Conservation (phyloP, 2,113 vertebrate genomes). For the Charadrius vociferus region DNA sequence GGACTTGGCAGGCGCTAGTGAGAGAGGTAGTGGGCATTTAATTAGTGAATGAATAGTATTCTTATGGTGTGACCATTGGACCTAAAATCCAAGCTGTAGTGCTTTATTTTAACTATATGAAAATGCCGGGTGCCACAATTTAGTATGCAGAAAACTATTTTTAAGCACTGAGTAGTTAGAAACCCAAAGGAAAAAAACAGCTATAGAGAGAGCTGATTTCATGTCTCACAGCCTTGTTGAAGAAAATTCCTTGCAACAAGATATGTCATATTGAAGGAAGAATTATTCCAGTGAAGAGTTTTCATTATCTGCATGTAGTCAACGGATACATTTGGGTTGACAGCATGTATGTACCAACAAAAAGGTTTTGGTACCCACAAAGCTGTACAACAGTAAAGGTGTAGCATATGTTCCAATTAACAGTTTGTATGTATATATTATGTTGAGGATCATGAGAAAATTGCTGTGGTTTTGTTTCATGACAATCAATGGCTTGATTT, state of each 20-base stretch:
- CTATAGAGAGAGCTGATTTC: background rate
- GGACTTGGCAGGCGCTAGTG: constrained; percentile 12
- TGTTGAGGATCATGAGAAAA: background rate
- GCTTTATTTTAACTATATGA: constrained; percentile 58
- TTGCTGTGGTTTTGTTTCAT: background rate
- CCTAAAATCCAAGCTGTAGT: constrained; percentile 36
- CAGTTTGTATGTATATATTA: background rate
- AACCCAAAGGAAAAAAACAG: background rate
- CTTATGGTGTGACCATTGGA: constrained; percentile 29
- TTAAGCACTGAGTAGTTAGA: constrained; percentile 7
- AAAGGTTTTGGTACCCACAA: background rate
- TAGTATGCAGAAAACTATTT: constrained; percentile 43
- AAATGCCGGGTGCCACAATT: constrained; percentile 32
- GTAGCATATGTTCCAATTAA: background rate
- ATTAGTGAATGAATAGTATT: constrained; percentile 62
- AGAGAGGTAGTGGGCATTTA: constrained; percentile 36
- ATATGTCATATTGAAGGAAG: background rate
- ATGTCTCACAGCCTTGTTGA: background rate
- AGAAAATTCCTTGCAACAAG: background rate
- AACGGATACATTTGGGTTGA: background rate
- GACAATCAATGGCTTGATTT: background rate
- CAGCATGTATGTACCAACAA: background rate
- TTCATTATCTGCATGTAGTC: background rate
- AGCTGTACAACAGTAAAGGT: background rate
- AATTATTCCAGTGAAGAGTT: background rate